Evolutionary conservation across 2,797 vertebrate species (phyloP).

Genomic region (Bothrops alternatus): DNA sequence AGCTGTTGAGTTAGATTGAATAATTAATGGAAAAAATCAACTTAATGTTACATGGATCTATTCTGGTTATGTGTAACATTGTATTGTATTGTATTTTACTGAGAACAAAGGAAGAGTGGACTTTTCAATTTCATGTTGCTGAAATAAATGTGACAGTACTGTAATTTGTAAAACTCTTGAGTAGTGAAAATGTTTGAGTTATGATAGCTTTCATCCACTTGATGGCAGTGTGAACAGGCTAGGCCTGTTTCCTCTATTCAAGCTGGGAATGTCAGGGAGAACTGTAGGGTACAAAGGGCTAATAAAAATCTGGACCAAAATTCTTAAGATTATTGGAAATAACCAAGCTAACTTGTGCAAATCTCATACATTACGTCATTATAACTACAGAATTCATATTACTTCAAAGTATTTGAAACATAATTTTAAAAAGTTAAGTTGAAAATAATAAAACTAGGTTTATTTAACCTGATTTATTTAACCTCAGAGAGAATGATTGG

Average conservation of each 20-base stretch:
- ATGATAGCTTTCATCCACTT: slow-evolving; percentile 20
- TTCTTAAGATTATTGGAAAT: background rate
- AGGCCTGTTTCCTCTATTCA: rapidly evolving
- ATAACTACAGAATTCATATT: background rate
- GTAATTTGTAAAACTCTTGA: background rate
- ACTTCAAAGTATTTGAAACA: background rate
- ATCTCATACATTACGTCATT: rapidly evolving
- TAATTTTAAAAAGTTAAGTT: background rate
- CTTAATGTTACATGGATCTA: background rate
- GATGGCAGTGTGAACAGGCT: slow-evolving; percentile 50
- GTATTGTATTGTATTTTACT: background rate
- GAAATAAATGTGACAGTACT: rapidly evolving
- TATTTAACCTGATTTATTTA: background rate
- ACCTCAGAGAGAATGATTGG: too few species aligned
- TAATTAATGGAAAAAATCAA: background rate
- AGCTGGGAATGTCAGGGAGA: rapidly evolving
- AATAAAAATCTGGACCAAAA: background rate
- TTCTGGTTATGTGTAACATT: background rate
- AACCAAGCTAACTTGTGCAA: background rate
- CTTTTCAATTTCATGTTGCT: rapidly evolving
- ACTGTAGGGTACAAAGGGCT: background rate
- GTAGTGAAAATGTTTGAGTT: background rate
- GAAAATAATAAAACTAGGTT: background rate
- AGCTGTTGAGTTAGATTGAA: background rate
- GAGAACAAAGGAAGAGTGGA: background rate